Evolutionary conservation across 2,113 vertebrate genomes (phyloP), one percentile per base, ranked within the genome.

Genomic region (Amphiprion ocellaris): DNA sequence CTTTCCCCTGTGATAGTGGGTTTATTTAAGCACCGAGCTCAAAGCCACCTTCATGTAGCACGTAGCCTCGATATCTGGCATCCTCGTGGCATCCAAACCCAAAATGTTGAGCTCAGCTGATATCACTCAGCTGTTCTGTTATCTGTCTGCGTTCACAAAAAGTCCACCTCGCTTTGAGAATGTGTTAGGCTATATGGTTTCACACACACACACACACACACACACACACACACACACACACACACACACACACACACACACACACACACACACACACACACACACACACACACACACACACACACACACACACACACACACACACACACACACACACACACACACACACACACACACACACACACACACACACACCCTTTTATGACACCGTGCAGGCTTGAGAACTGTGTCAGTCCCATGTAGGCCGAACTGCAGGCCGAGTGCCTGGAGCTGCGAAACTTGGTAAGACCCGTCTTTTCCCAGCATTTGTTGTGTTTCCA

Each of bases 41-140:
- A 89, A 92, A 86, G 82, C 50, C 0, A 47, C 71, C 61, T 78
- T 86, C 64, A 70, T n/a, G n/a, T 70, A 49, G 65, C 89, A 78
- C 76, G 2, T 46, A 65, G 56, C 41, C 74, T 83, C 53, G 2
- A 78, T 77, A 83, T 90, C 86, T 83, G 73, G 56, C 86, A 46
- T 41, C 79, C 28, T 10, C 0, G 17, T 88, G 87, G 75, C 68
- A 88, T 82, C 67, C 74, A 82, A 83, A 76, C 54, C 50, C 68
- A 78, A 87, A 87, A 86, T 65, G 65, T 71, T 10, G 71, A 77
- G 71, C 79, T 72, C 16, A 76, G 75, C 75, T 41, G 72, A 73
- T 33, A 23, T 30, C 3, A 16, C 79, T 79, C 78, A 72, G 73
- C 70, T 73, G 78, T 65, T 84, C 66, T 74, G 67, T 81, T 65